These are phyloP conservation scores for Vespertilio murinus DNA, from an alignment of 2,797 vertebrate genomes.

Conservation along the genomic window DNA sequence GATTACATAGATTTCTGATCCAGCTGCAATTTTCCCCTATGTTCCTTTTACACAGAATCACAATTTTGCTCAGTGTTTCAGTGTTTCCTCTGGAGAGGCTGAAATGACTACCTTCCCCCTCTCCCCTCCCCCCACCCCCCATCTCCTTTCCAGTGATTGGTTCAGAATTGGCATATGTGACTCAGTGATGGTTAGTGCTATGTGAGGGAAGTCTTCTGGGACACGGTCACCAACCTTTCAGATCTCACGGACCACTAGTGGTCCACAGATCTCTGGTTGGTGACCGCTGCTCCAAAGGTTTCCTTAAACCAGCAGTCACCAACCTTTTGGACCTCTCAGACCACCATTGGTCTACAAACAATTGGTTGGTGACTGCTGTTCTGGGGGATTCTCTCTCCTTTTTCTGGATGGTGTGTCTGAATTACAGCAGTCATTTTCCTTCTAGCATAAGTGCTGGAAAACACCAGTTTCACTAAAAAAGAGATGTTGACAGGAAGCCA, in stretches of 20 bases:
- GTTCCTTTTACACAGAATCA: neutral
- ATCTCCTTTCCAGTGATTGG: neutral
- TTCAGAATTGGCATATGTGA: neutral
- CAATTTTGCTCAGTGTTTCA: neutral
- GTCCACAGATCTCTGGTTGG: too few relatives aligned
- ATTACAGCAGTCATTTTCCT: neutral
- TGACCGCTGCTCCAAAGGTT: too few relatives aligned
- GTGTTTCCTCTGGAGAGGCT: neutral
- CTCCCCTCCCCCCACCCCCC: neutral
- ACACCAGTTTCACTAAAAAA: too few relatives aligned
- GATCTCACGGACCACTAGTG: too few relatives aligned
- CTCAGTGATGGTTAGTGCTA: neutral
- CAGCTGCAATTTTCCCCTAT: neutral
- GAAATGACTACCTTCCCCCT: neutral
- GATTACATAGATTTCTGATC: neutral
- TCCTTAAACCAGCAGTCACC: too few relatives aligned
- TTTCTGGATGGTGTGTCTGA: neutral
- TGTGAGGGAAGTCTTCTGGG: neutral
- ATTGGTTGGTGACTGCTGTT: neutral
- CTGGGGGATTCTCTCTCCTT: neutral
- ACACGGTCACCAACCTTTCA: too few relatives aligned
- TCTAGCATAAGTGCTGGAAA: too few relatives aligned
- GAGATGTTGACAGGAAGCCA: too few relatives aligned
- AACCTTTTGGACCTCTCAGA: too few relatives aligned
- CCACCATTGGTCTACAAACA: too few relatives aligned